These are phyloP conservation scores for Aphodius sticticus DNA, from an alignment of 2,888 invertebrate species.

Conservation along the genomic window DNA sequence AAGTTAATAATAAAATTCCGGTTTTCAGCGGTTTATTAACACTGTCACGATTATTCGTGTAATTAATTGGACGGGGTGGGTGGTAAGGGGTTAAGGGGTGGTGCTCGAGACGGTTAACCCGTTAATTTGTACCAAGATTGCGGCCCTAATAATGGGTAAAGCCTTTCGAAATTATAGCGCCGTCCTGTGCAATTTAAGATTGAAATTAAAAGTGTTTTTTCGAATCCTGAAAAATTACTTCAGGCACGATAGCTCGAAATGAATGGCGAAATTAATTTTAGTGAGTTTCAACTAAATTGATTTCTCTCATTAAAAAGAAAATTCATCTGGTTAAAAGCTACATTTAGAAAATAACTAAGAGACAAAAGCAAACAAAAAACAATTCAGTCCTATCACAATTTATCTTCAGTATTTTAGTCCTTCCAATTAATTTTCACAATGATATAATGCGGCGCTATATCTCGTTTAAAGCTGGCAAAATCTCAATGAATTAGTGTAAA, in stretches of 20 bases:
- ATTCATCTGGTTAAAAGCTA: no score
- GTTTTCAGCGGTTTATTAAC: not conserved
- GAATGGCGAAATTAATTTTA: no score
- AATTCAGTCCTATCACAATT: not conserved
- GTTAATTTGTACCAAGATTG: conserved; percentile 4
- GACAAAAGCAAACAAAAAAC: no score
- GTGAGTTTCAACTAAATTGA: no score
- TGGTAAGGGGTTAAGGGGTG: not conserved
- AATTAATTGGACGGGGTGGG: not conserved
- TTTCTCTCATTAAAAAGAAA: no score
- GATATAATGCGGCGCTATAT: not conserved
- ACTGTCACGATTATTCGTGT: not conserved
- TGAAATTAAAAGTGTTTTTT: not conserved
- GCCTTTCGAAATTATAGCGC: not conserved
- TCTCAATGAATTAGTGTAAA: not conserved
- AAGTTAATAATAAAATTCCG: not conserved
- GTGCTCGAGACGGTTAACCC: not conserved
- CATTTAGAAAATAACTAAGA: no score
- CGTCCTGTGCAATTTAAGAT: not conserved
- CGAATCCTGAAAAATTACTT: no score
- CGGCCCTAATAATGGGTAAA: not conserved
- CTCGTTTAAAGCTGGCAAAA: not conserved
- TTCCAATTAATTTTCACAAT: not conserved
- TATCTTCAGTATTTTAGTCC: not conserved
- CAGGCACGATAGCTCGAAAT: no score